Evolutionary conservation across 2,113 vertebrate species (phyloP).

Genomic region (Notarius lentiginosus): DNA sequence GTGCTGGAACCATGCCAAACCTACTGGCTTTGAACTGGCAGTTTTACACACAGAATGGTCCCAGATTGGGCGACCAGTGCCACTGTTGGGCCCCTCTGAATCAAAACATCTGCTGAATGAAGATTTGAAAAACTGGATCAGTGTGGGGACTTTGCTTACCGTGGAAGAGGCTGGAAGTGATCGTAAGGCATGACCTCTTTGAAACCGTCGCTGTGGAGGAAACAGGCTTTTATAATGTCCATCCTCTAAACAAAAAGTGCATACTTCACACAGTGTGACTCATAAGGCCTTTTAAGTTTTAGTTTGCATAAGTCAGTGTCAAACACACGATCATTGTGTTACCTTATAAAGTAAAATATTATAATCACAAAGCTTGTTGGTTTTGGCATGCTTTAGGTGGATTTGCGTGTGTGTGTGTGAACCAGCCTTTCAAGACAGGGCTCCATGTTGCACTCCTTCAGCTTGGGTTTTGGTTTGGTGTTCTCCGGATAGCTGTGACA

Average conservation of each 20-base stretch:
- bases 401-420: constrained; percentile 20
- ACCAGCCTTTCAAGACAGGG: constrained; percentile 83
- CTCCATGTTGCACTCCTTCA: constrained; percentile 92
- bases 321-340: background rate
- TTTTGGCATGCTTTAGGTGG: constrained; percentile 18
- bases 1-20: background rate
- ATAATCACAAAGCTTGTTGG: background rate
- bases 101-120: background rate
- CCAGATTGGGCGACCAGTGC: background rate
- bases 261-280: constrained; percentile 17
- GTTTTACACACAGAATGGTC: background rate
- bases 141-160: constrained; percentile 73
- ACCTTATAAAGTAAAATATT: constrained; percentile 22
- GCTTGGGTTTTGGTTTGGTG: constrained; percentile 88
- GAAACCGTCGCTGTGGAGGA: constrained; percentile 86
- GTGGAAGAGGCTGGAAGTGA: constrained; percentile 92
- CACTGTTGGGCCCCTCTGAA: background rate
- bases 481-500: constrained; percentile 89
- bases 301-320: background rate
- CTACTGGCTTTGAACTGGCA: background rate
- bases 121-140: background rate
- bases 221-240: constrained; percentile 25
- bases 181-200: constrained; percentile 97
- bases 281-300: constrained; percentile 15
- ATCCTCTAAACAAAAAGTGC: constrained; percentile 4